Base-by-base conservation (phyloP, 2,888 invertebrate genomes). In the Melanargia galathea region DNA sequence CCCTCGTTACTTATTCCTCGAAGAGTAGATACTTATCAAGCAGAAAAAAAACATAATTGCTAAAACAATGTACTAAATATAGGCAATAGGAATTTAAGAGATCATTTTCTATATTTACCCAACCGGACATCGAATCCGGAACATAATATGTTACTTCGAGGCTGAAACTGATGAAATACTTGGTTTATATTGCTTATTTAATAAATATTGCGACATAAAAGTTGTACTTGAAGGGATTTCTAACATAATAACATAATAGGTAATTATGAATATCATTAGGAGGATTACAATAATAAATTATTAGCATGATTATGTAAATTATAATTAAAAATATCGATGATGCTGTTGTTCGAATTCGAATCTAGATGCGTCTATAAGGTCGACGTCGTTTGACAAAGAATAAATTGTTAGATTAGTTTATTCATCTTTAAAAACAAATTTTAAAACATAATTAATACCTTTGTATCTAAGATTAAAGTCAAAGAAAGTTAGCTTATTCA, bases 181-280 rank as follows among this genome's bases (percentile, higher is more conserved):
- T 49, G 2, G 49, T 49, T 26, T 30, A 16, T 49, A 49, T 49
- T 49, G 49, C 49, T 16, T 30, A 49, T 10, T 30, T 11, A 46
- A 22, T 48, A 35, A 3, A 40, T 16, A n/a, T 49, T 16, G n/a
- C 7, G n/a, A 49, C 49, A 49, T 18, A 49, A 4, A 49, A 49
- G 30, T 30, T 26, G 26, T 48, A 24, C 48, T 26, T 48, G 48
- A 26, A n/a, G n/a, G 24, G 22, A 48, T 48, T 24, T 26, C n/a
- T 48, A 26, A 24, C n/a, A 48, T 26, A n/a, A n/a, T 48, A 26
- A 48, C 13, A 3, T 20, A 45, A 45, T 16, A 40, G n/a, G n/a
- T n/a, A n/a, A n/a, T n/a, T n/a, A n/a, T n/a, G n/a, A n/a, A n/a
- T n/a, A n/a, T n/a, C n/a, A n/a, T n/a, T n/a, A n/a, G n/a, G n/a